Conservation (phyloP, 1,140 invertebrate genomes). For the Drosophila sp. region DNA sequence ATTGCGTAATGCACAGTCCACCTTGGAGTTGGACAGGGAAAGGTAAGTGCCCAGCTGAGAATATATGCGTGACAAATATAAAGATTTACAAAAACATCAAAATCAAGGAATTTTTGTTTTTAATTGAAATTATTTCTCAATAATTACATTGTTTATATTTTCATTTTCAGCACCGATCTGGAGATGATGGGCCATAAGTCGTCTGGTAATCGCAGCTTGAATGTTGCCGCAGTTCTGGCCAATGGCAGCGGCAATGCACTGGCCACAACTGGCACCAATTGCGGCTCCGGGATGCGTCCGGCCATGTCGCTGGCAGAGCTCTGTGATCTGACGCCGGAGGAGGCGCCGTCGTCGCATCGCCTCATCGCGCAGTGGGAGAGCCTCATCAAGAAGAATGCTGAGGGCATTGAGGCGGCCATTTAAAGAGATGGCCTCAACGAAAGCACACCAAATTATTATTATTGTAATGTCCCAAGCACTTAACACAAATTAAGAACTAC, state of each 20-base stretch:
- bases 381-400: slow-evolving; percentile 86
- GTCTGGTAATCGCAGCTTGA: slow-evolving; percentile 64
- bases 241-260: slow-evolving; percentile 53
- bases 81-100: too few relatives aligned
- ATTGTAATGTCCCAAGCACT: slow-evolving; percentile 62
- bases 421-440: slow-evolving; percentile 36
- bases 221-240: slow-evolving; percentile 43
- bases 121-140: too few relatives aligned
- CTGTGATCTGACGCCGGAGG: slow-evolving; percentile 86
- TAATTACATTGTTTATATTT: too few relatives aligned
- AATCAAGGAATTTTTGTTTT: too few relatives aligned
- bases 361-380: slow-evolving; percentile 88
- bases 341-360: slow-evolving; percentile 87
- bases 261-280: slow-evolving; percentile 31
- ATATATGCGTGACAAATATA: too few relatives aligned
- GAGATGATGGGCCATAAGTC: slow-evolving; percentile 53
- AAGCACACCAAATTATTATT: slow-evolving; percentile 76
- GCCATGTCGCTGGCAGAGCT: slow-evolving; percentile 87
- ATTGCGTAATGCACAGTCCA: slow-evolving; percentile 86
- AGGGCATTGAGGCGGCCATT: slow-evolving; percentile 57
- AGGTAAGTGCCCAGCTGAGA: slow-evolving; percentile 58
- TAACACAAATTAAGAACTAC: not conserved
- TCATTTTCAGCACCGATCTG: slow-evolving; percentile 46
- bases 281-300: slow-evolving; percentile 85
- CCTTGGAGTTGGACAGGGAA: slow-evolving; percentile 85